Conservation (phyloP, 2,113 vertebrate genomes). For the Scolopax mira region DNA sequence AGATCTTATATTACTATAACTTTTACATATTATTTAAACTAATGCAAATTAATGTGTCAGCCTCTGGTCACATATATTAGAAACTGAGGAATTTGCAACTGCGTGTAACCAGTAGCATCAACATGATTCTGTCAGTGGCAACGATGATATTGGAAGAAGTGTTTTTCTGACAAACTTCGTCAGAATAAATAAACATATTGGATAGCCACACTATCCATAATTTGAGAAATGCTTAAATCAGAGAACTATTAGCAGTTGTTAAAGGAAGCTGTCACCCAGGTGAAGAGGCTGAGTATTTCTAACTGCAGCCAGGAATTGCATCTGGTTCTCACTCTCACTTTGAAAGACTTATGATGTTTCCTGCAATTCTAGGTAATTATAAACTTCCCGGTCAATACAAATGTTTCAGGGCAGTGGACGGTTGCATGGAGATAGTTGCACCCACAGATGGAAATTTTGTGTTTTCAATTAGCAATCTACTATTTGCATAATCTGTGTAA, state of each 20-base stretch:
- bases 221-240: background rate
- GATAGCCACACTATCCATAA: background rate
- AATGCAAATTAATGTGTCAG: background rate
- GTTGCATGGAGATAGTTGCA: background rate
- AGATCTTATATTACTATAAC: background rate
- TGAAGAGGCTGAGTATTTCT: background rate
- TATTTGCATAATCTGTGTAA: background rate
- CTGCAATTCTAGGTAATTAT: slow-evolving; percentile 1
- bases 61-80: background rate
- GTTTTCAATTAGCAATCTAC: background rate
- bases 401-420: background rate
- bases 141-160: background rate
- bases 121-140: background rate
- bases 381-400: background rate
- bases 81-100: background rate
- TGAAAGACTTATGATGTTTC: background rate
- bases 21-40: background rate
- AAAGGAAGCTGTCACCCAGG: background rate
- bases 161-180: background rate
- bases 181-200: background rate
- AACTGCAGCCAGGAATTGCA: background rate
- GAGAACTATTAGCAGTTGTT: background rate
- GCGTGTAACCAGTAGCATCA: background rate
- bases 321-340: background rate
- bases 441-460: background rate